These are phyloP conservation scores for Leptopterna dolabrata DNA, from an alignment of 2,888 invertebrate genomes.

Conservation along the genomic window DNA sequence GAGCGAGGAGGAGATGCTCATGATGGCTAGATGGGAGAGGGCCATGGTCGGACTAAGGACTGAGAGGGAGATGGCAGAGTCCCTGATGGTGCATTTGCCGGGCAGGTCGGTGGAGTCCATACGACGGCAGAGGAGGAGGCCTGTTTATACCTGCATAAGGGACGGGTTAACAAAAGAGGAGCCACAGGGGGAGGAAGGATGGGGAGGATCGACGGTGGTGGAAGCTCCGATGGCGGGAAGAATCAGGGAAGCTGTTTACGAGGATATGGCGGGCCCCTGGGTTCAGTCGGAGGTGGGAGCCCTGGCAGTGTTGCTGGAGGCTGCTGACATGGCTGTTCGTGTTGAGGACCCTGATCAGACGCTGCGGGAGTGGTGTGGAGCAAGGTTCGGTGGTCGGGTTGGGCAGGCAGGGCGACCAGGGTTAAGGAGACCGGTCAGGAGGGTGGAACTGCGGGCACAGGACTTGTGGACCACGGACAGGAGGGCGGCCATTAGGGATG, in stretches of 20 bases:
- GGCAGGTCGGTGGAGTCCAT: no score
- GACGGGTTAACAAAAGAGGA: neutral
- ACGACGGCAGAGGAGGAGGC: no score
- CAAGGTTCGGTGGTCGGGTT: neutral
- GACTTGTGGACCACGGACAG: neutral
- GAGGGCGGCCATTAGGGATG: neutral
- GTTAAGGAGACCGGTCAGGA: no score
- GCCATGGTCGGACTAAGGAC: no score
- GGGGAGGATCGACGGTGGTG: neutral
- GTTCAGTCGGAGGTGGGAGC: no score
- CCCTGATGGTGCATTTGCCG: neutral
- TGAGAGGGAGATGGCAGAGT: neutral
- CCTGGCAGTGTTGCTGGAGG: no score
- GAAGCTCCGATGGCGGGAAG: constrained; percentile 54
- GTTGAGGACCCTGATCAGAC: no score
- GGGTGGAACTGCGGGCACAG: no score
- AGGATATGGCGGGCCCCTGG: neutral
- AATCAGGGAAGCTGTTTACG: constrained; percentile 51
- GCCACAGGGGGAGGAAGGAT: neutral
- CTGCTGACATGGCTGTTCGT: no score
- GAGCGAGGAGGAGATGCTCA: neutral
- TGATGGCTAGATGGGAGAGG: neutral
- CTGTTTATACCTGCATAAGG: no score
- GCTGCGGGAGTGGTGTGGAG: neutral
- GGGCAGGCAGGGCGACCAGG: no score